A percentile compares a stretch with the other conserved stretches of the same genome.
Evolutionary conservation across 2,888 invertebrate genomes (phyloP).

Genomic region (Drosophila prolongata): DNA sequence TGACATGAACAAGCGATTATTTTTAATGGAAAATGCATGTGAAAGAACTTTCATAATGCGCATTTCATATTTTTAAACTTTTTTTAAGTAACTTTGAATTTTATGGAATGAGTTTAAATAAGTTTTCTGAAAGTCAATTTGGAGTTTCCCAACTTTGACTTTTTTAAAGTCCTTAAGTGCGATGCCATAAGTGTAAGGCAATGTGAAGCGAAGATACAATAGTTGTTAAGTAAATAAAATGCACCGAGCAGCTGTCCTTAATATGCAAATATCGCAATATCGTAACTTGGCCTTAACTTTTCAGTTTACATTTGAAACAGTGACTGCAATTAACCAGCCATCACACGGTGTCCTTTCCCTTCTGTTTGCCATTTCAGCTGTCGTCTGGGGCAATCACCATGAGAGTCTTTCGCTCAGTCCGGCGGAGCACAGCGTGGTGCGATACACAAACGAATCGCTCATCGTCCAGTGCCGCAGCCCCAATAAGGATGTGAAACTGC

Average conservation of each 20-base stretch:
- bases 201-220: not conserved
- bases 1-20: no score
- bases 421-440: conserved; percentile 82
- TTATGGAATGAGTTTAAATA: no score
- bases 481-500: conserved; percentile 76
- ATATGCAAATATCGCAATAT: conserved; percentile 28
- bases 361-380: conserved; percentile 58
- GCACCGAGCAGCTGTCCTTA: conserved; percentile 32
- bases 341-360: conserved; percentile 30
- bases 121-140: no score
- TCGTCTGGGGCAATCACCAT: conserved; percentile 77
- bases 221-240: conserved; percentile 36
- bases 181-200: no score
- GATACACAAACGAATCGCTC: conserved; percentile 84
- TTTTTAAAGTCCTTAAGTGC: no score
- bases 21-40: no score
- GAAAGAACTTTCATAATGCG: no score
- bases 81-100: no score
- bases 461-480: conserved; percentile 83
- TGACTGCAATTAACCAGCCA: conserved; percentile 58
- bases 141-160: no score
- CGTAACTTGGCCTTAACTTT: conserved; percentile 37
- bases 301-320: conserved; percentile 47
- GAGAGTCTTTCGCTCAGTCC: conserved; percentile 82
- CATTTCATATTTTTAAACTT: no score